These are phyloP conservation scores for Anas platyrhynchos DNA, from an alignment of 2,113 vertebrate species.

Conservation along the genomic window DNA sequence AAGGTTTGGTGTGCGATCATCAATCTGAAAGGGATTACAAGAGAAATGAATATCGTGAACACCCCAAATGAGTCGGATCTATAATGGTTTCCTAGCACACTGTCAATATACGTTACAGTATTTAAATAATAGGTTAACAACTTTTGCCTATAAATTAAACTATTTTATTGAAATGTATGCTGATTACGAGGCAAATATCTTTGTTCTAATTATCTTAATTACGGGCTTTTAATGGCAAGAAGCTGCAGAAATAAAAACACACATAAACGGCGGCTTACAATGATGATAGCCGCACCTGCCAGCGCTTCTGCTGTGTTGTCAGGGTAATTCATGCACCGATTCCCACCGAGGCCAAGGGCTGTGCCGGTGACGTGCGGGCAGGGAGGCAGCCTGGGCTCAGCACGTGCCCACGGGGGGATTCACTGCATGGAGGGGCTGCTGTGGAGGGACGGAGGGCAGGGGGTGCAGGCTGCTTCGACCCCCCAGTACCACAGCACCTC, in stretches of 20 bases:
- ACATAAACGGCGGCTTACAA: not conserved
- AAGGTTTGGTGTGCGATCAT: not conserved
- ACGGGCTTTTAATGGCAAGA: slow-evolving; percentile 19
- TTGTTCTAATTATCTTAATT: slow-evolving; percentile 63
- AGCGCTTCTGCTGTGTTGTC: not conserved
- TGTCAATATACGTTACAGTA: not conserved
- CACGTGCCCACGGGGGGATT: not conserved
- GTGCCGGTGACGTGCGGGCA: accelerated
- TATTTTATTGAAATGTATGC: not conserved
- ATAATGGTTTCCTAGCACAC: not conserved
- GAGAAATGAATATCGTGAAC: not conserved
- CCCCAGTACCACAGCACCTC: accelerated
- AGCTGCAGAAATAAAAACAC: slow-evolving; percentile 47
- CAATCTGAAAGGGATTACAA: not conserved
- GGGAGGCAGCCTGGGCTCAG: not conserved
- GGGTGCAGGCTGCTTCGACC: not conserved
- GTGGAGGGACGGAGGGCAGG: not conserved
- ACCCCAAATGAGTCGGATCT: not conserved
- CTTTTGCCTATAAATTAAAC: not conserved
- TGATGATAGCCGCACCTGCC: not conserved
- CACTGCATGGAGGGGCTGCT: not conserved
- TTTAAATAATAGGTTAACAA: not conserved
- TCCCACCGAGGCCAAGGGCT: not conserved
- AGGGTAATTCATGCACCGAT: not conserved
- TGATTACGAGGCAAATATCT: slow-evolving; percentile 52